Evolutionary conservation across 2,113 vertebrate species (phyloP), one percentile per base, ranked within the genome.

Genomic region (Lamprologus sp.): DNA sequence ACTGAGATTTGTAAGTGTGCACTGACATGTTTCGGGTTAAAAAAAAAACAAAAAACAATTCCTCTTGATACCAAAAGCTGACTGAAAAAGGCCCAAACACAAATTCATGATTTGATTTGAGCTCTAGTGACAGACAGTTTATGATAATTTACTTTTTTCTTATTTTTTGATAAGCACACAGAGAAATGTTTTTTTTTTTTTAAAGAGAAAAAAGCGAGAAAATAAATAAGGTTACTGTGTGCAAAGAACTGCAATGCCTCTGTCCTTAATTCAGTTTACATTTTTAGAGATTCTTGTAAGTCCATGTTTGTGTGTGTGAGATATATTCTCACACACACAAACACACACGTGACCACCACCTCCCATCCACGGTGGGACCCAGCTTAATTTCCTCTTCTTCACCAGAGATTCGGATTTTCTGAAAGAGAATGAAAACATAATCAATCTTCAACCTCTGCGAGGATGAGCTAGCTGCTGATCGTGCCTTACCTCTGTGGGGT

Each of bases 151-250:
- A 23, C 10, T 6, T 75, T 83, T 60, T 55, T 47, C 42, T 53
- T 81, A 26, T 63, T 53, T 82, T 11, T 82, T 28, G 19, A 85
- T 68, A 73, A 75, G 63, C 81, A 79, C 83, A 84, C 65, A 70
- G 40, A 87, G 9, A 47, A 49, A 49, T 83, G 35, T 80, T 81
- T 63, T 90, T 35, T 31, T 31, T 47, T 33, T 45, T 91, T 91
- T 84, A 79, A 93, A 65, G 60, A 92, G 14, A 47, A 75, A 1
- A 75, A 49, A 88, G 54, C 89, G 68, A 89, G 51, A 85, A 93
- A 94, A 94, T 94, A 95, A 95, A 96, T 95, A 93, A 90, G 47
- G 40, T 90, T 87, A 51, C 63, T 56, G 51, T 93, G 93, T 93
- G 92, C 92, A 93, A 94, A 94, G 81, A 90, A 82, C n/a, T 81